Evolutionary conservation across 2,888 invertebrate species (phyloP), one percentile per base, ranked within the genome.

Genomic region (Rhodophaea formosa): DNA sequence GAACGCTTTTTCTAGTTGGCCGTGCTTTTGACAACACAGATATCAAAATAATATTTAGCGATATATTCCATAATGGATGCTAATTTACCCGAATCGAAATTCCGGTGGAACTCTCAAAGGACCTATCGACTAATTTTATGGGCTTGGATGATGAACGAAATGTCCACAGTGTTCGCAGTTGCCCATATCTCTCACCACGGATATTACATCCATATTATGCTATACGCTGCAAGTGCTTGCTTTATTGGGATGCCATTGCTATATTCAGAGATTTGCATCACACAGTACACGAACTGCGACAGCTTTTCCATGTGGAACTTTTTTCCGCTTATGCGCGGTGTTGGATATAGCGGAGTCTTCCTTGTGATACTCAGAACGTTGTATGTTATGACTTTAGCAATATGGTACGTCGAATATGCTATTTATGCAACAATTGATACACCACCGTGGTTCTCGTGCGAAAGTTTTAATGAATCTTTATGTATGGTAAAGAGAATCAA

Each of bases 401-500:
- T 82, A 1, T 91, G 88, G 88, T 86, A 84, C 63, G 68, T 87
- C 39, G 71, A 81, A 60, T 89, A 89, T 56, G 68, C 82, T 29
- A 83, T 88, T 63, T 79, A 80, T 61, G 68, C 87, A 1, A 75
- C 79, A 0, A 57, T 82, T 17, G 79, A 84, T 54, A 79, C 82
- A 1, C 87, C 87, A 1, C 88, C 90, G 0, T 90, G 90, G 90
- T 77, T 74, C 46, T 70, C 75, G 2, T 90, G 90, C 59, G 78
- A 81, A 0, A 80, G 80, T n/a, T 86, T 72, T 53, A 75, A 75
- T 45, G 64, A 67, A 32, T 57, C 66, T 10, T 80, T 75, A 62
- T 90, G 89, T 68, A 88, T 91, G 86, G 83, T 89, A 8, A 91
- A 90, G 70, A 70, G 79, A 47, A 58, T 83, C 0, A 86, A 89